Evolutionary conservation across 2,797 vertebrate species (phyloP), one percentile per base, ranked within the genome.

Genomic region (Centroberyx gerrardi): DNA sequence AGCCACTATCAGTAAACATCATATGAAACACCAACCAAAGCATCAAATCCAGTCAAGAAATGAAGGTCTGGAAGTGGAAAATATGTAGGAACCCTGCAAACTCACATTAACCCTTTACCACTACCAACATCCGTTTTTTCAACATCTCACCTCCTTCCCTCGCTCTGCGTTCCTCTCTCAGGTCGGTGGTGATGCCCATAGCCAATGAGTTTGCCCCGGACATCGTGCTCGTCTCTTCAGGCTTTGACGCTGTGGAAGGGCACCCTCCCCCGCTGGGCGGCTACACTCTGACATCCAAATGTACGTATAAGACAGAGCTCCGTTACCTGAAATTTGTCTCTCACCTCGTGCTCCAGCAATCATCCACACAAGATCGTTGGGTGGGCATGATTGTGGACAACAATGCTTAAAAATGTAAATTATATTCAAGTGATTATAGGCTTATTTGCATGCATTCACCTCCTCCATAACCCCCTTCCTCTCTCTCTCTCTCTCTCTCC

Each of bases 181-280:
- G 97, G 87, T 96, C 95, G 0, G 96, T 97, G 74, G 96, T 99
- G 82, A 98, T 99, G 97, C 97, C 97, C 4, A 97, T 98, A 7
- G 97, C 97, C 36, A 95, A 92, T 0, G 97, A 98, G 83, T 99
- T 99, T 5, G 95, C 96, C 61, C 97, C 97, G 0, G 97, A 99
- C 12, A 92, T 99, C 18, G 97, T 99, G 82, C 93, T 99, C 82
- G 97, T 99, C 18, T 99, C 97, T 0, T 97, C 97, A 0, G 97
- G 97, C 72, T 99, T 99, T 0, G 97, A 98, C 1, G 97, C 97
- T 0, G 97, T 98, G 27, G 97, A 98, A 78, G 97, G 97, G 40
- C 97, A 99, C 88, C 96, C 97, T 33, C 95, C 97, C 0, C 97
- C 97, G 0, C 94, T 99, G 0, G 97, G 97, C 14, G 97, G 97